phyloP scores from a whole-genome alignment of 2,113 vertebrate genomes.

The Paradoxurus hermaphroditus region DNA sequence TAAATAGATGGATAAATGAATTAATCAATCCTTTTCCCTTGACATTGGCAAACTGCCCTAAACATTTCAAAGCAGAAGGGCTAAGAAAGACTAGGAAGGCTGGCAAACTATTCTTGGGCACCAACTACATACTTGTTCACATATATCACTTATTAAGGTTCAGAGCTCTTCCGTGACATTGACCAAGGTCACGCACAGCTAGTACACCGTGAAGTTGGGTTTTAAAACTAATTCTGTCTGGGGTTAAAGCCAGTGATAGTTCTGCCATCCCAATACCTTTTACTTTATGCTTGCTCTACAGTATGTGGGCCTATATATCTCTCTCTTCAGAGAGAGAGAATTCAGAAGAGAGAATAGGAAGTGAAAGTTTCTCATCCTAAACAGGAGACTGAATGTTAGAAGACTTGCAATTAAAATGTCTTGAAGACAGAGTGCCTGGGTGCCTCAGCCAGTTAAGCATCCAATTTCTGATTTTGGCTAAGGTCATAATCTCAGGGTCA shows the following conservation, averaged over 20 bases:
- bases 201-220: fast-evolving
- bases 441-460: too few relatives aligned
- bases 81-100: background rate
- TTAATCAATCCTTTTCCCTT: background rate
- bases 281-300: background rate
- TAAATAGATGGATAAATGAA: background rate
- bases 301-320: too few relatives aligned
- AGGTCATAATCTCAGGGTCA: too few relatives aligned
- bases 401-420: background rate
- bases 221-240: background rate
- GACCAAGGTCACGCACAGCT: background rate
- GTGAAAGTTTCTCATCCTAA: background rate
- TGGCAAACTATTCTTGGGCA: background rate
- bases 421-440: background rate
- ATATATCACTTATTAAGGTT: background rate
- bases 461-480: too few relatives aligned
- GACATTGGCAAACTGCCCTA: background rate
- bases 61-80: background rate
- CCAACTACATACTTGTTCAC: background rate
- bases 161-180: background rate
- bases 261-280: background rate
- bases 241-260: background rate
- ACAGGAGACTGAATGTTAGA: background rate
- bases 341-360: background rate
- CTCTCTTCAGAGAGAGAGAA: too few relatives aligned